Evolutionary conservation across 2,797 vertebrate genomes (phyloP), one percentile per base, ranked within the genome.

Genomic region (Peromyscus melanophrys): DNA sequence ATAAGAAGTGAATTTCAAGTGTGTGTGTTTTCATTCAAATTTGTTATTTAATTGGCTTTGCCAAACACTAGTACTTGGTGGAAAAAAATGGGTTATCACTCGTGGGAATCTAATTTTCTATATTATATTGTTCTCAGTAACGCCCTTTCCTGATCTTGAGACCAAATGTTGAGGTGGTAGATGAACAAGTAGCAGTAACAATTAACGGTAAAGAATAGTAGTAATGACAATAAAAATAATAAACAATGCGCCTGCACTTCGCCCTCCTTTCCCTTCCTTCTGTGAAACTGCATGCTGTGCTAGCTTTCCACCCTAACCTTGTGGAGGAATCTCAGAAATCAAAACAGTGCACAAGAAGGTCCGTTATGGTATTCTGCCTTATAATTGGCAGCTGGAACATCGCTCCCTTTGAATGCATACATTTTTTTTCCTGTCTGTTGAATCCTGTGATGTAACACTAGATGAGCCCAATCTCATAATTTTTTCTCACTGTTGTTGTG

Each of bases 51-150:
- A 65, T n/a, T 84, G 16, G 0, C 46, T 86, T 96, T 91, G 17
- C 25, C 21, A 87, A 89, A 67, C 40, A 61, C 6, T 59, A 37
- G 13, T 90, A 87, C 52, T 90, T 86, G 13, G 13, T 75, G 27
- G 81, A 19, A 92, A 90, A 92, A 63, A 73, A 69, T 19, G 89
- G 13, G 23, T n/a, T 83, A 25, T 90, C 43, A 52, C 81, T 92
- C 91, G 46, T 65, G 67, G 34, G 37, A 92, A 87, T 11, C 10
- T 12, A 90, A 17, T 67, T 87, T 73, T 90, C 85, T 65, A 69
- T 65, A 34, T 82, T 82, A 12, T 29, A 31, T 89, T 85, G 52
- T 73, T 95, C 40, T 96, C 43, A 75, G 7, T 65, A 59, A 57
- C 25, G 1, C 49, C 19, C 46, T 55, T 0, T 77, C 71, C 76